Evolutionary conservation across 1,140 invertebrate species (phyloP), one percentile per base, ranked within the genome.

Genomic region (Chironomus tepperi): DNA sequence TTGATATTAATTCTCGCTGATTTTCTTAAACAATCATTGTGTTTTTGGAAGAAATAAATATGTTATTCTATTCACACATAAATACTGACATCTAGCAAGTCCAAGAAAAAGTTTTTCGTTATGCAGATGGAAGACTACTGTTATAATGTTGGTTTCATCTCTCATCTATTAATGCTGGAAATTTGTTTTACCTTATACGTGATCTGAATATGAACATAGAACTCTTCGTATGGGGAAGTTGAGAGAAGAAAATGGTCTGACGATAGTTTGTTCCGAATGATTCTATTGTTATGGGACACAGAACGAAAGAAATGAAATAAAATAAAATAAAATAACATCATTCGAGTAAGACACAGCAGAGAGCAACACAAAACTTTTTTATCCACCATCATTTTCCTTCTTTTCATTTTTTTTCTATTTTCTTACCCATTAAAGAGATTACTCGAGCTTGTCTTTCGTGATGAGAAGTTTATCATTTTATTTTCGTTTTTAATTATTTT

Each of bases 101-200:
- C 47, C 8, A 15, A 57, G 47, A 57, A 15, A 57, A 57, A 15
- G 12, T 12, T 57, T 15, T 57, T 57, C 47, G 12, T 57, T 57
- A 57, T 57, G 47, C 47, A 57, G 47, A 57, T 57, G 19, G 65
- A 70, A 70, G 19, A 70, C 65, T 70, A 7, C 65, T 70, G 65
- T 57, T 57, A 57, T 57, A 57, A 57, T 57, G 47, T 21, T 70
- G 65, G 65, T 70, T 70, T 70, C 65, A 70, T 70, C 65, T 70
- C 65, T 70, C 65, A 70, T 70, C 65, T 70, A 70, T 70, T 70
- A 70, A 70, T 70, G 19, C 65, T 70, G n/a, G 65, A 70, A 70
- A 70, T 70, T 70, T 70, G 65, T 70, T 70, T 70, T 21, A 70
- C 65, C 47, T 70, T 18, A 10, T 70, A 70, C 65, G 65, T 70